Percentiles rank a stretch among this genome's conserved stretches.
Evolutionary conservation across 2,797 vertebrate species (phyloP).

Genomic region (Hypotaenidia okinawae): DNA sequence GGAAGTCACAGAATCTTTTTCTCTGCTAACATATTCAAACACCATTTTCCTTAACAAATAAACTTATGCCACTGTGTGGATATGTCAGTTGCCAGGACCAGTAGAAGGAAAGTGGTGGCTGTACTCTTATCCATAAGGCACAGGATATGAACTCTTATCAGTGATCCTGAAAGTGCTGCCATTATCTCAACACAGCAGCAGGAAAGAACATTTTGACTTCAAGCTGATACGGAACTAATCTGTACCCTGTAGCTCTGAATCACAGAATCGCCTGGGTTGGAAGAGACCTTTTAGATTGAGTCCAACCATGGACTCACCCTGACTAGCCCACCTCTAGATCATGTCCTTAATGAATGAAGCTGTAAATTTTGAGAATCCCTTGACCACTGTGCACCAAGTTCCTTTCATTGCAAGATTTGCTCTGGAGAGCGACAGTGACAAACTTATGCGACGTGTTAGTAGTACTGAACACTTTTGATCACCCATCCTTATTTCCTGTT

Average conservation of each 20-base stretch:
- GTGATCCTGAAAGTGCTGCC: conserved; percentile 8
- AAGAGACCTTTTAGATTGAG: no score
- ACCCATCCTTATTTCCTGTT: background rate
- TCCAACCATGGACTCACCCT: no score
- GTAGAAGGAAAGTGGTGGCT: background rate
- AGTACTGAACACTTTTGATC: background rate
- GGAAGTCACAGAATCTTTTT: background rate
- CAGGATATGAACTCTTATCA: conserved; percentile 2
- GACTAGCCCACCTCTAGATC: no score
- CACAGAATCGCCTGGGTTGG: no score
- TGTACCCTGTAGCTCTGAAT: background rate
- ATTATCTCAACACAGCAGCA: background rate
- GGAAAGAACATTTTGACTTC: background rate
- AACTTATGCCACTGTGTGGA: background rate
- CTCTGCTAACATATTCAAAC: background rate
- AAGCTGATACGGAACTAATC: conserved; percentile 1
- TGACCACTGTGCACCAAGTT: background rate
- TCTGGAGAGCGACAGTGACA: background rate
- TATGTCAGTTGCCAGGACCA: background rate
- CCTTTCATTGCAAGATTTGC: background rate
- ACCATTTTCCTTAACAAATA: background rate
- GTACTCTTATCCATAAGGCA: background rate
- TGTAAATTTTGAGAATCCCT: conserved; percentile 22
- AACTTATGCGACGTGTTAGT: background rate
- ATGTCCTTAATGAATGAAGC: background rate